Evolutionary conservation across 2,888 invertebrate species (phyloP).

Genomic region (Lochmaea capreae): DNA sequence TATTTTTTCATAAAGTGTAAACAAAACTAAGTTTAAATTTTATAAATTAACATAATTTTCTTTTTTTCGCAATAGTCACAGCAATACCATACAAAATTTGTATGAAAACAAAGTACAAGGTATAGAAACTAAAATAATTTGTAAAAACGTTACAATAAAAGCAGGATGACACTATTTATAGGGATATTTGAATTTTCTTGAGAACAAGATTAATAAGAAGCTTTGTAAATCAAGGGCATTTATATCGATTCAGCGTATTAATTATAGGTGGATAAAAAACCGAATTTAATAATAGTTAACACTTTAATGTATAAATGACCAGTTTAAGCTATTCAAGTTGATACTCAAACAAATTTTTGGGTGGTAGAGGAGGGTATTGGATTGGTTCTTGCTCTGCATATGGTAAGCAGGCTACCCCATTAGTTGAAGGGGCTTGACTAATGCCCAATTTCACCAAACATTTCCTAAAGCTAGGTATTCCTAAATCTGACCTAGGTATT

Average conservation of each 20-base stretch:
- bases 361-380: too few relatives aligned
- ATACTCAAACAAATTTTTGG: too few relatives aligned
- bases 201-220: not conserved
- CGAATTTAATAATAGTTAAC: too few relatives aligned
- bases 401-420: too few relatives aligned
- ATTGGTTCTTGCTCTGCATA: too few relatives aligned
- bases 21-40: not conserved
- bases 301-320: too few relatives aligned
- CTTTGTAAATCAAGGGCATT: not conserved
- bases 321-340: too few relatives aligned
- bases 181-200: not conserved
- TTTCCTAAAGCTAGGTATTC: too few relatives aligned
- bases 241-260: not conserved
- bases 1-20: not conserved
- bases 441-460: too few relatives aligned
- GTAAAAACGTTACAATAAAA: not conserved
- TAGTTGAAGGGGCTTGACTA: too few relatives aligned
- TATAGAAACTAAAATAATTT: not conserved
- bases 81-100: not conserved
- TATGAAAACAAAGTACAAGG: not conserved
- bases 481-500: too few relatives aligned
- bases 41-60: not conserved
- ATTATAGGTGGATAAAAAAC: too few relatives aligned
- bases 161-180: not conserved
- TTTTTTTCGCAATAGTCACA: not conserved